Evolutionary conservation across 2,113 vertebrate genomes (phyloP).

Genomic region (Etheostoma cragini): DNA sequence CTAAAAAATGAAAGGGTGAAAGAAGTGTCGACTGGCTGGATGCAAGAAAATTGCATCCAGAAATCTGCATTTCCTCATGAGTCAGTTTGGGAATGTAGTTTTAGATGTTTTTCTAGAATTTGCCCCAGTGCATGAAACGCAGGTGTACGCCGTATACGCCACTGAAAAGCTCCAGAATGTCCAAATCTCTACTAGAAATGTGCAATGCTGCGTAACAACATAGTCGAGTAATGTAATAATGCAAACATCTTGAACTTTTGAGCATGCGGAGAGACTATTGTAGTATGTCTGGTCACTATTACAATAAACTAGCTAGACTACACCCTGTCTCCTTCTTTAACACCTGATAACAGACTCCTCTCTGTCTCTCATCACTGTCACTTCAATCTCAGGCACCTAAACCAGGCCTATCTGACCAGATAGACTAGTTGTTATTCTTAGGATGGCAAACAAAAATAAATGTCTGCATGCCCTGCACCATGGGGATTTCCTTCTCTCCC

Average conservation of each 20-base stretch:
- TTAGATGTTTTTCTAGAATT: neutral
- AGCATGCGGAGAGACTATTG: too few species aligned
- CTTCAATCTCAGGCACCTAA: slow-evolving; percentile 5
- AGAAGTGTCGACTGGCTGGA: too few species aligned
- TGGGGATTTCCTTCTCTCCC: neutral
- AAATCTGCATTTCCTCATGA: neutral
- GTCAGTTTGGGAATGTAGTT: neutral
- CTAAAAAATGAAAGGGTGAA: neutral
- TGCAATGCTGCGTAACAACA: too few species aligned
- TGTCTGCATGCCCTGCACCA: neutral
- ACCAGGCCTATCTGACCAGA: slow-evolving; percentile 4
- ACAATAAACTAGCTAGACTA: too few species aligned
- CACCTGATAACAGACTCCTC: neutral
- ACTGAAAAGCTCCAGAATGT: too few species aligned
- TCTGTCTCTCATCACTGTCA: slow-evolving; percentile 45
- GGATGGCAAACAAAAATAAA: neutral
- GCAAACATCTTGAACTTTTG: too few species aligned
- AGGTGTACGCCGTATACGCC: too few species aligned
- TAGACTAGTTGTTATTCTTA: slow-evolving; percentile 9
- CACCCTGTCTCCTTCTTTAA: neutral
- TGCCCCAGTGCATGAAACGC: neutral
- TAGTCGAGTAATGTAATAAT: too few species aligned
- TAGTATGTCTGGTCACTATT: too few species aligned
- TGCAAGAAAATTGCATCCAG: too few species aligned
- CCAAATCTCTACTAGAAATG: too few species aligned